A percentile compares a stretch with the other conserved stretches of the same genome.
phyloP scores from a whole-genome alignment of 2,888 invertebrate genomes.

The Pseudolycoriella hygida region DNA sequence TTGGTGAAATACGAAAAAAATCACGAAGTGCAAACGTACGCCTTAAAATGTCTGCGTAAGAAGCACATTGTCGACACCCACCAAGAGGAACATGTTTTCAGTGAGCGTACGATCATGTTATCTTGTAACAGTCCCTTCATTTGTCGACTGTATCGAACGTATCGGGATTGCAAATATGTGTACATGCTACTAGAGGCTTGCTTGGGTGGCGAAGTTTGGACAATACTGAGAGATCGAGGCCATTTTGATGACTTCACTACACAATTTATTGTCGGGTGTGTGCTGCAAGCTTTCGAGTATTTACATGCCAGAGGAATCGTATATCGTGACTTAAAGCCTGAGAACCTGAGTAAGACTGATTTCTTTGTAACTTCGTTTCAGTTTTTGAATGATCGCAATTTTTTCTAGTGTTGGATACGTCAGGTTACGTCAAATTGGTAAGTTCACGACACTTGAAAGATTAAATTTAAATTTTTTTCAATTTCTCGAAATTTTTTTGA shows the following conservation, averaged over 20 bases:
- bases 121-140: slow-evolving; percentile 35
- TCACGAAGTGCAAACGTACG: slow-evolving; percentile 40
- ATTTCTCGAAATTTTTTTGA: no score
- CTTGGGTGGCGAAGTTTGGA: slow-evolving; percentile 90
- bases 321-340: slow-evolving; percentile 84
- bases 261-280: slow-evolving; percentile 79
- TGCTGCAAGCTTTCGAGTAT: slow-evolving; percentile 82
- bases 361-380: slow-evolving; percentile 29
- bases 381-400: slow-evolving; percentile 56
- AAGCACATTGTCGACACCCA: slow-evolving; percentile 75
- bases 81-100: slow-evolving; percentile 77
- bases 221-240: slow-evolving; percentile 65
- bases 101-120: slow-evolving; percentile 71
- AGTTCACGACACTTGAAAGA: slow-evolving; percentile 14
- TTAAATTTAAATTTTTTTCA: no score
- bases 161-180: slow-evolving; percentile 77
- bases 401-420: slow-evolving; percentile 68
- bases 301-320: slow-evolving; percentile 72
- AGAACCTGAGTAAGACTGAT: slow-evolving; percentile 53
- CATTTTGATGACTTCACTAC: slow-evolving; percentile 70
- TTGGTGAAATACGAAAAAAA: slow-evolving; percentile 44
- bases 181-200: slow-evolving; percentile 93
- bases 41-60: slow-evolving; percentile 79
- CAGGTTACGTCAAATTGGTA: slow-evolving; percentile 80
- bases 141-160: slow-evolving; percentile 70